These are phyloP conservation scores for Pectinophora gossypiella DNA, from an alignment of 1,140 invertebrate genomes.

Conservation along the genomic window DNA sequence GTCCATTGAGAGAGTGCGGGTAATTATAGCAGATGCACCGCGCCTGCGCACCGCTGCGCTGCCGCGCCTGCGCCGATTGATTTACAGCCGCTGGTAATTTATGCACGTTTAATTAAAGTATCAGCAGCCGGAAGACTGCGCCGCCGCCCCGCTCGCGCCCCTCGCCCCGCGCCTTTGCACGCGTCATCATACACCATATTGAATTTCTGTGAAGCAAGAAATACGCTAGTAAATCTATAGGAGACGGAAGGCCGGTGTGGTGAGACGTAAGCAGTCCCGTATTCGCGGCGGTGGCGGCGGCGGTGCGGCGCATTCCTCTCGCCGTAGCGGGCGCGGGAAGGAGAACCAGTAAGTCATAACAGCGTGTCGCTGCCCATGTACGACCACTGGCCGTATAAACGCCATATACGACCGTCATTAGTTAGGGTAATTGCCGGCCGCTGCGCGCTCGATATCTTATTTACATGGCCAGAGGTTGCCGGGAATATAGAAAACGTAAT, in stretches of 20 bases:
- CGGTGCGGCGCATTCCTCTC: background rate
- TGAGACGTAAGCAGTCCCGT: background rate
- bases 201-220: background rate
- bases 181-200: background rate
- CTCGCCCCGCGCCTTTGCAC: background rate
- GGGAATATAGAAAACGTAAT: too few species aligned
- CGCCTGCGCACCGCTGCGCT: background rate
- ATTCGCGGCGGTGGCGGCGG: background rate
- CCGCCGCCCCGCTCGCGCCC: conserved; percentile 5
- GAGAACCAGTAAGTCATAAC: background rate
- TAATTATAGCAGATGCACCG: background rate
- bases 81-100: conserved; percentile 43
- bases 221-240: background rate
- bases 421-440: conserved; percentile 17
- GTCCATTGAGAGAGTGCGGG: conserved; percentile 16
- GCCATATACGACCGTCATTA: conserved; percentile 21
- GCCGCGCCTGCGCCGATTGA: conserved; percentile 28
- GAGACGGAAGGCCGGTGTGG: background rate
- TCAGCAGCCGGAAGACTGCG: conserved; percentile 39
- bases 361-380: conserved; percentile 6
- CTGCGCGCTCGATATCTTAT: conserved; percentile 25
- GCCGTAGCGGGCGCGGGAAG: background rate
- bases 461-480: conserved; percentile 25
- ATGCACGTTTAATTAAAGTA: conserved; percentile 62
- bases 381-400: background rate